These are phyloP conservation scores for Hoplias malabaricus DNA, from an alignment of 2,113 vertebrate species.

Conservation along the genomic window DNA sequence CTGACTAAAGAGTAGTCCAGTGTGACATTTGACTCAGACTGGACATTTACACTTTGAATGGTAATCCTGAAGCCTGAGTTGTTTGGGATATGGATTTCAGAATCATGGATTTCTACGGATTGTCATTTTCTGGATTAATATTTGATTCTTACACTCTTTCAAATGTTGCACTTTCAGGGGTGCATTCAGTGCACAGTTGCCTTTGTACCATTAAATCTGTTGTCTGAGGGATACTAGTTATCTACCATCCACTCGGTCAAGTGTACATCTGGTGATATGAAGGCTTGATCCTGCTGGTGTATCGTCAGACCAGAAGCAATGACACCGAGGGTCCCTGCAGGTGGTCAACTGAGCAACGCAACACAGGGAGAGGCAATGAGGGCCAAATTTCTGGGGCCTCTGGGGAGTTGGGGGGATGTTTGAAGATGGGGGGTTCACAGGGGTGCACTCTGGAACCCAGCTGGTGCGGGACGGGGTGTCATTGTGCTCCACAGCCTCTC, in stretches of 20 bases:
- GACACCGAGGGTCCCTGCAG: slow-evolving; percentile 31
- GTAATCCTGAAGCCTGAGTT: too few species aligned
- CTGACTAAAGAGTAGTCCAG: too few species aligned
- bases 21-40: too few species aligned
- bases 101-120: too few species aligned
- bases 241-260: too few species aligned
- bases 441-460: slow-evolving; percentile 61
- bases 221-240: neutral
- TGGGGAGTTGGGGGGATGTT: slow-evolving; percentile 35
- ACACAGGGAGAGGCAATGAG: slow-evolving; percentile 17
- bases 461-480: slow-evolving; percentile 64
- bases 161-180: neutral
- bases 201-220: neutral
- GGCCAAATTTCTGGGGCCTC: slow-evolving; percentile 31
- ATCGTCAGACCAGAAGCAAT: slow-evolving; percentile 11
- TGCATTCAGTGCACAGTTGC: neutral
- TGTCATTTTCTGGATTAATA: too few species aligned
- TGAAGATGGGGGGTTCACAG: slow-evolving; percentile 4
- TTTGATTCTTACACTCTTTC: too few species aligned
- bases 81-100: too few species aligned
- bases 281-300: neutral
- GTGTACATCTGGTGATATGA: neutral
- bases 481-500: slow-evolving; percentile 63
- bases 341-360: slow-evolving; percentile 28
- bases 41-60: too few species aligned